Evolutionary conservation across 2,888 invertebrate species (phyloP).

Genomic region (Ptychoptera contaminata): DNA sequence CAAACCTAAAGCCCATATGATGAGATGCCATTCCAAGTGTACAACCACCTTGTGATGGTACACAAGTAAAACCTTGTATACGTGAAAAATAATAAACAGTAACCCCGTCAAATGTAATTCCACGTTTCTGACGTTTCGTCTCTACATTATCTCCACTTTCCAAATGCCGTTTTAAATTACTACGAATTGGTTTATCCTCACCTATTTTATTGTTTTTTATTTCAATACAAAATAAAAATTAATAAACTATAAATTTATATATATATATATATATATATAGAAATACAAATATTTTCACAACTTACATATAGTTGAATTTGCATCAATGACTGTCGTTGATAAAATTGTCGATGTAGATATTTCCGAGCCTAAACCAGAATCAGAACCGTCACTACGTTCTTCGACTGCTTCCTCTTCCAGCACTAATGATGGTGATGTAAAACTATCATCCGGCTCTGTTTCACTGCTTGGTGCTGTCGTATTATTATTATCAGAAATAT

Average conservation of each 20-base stretch:
- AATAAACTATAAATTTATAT: too few relatives aligned
- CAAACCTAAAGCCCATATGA: constrained; percentile 24
- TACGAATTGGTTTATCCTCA: constrained; percentile 28
- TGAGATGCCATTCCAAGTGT: constrained; percentile 83
- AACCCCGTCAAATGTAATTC: constrained; percentile 79
- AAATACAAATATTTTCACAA: too few relatives aligned
- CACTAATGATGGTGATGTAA: background rate
- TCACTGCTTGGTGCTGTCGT: constrained; percentile 4
- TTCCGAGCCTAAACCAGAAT: constrained; percentile 70
- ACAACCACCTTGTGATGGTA: constrained; percentile 79
- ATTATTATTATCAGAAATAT: background rate
- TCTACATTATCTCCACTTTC: constrained; percentile 24
- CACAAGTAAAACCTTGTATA: constrained; percentile 81
- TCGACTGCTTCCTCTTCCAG: constrained; percentile 15
- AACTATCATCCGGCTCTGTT: constrained; percentile 4
- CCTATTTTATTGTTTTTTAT: too few relatives aligned
- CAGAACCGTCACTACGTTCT: constrained; percentile 65
- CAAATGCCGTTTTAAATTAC: constrained; percentile 49
- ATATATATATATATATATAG: too few relatives aligned
- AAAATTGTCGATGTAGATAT: constrained; percentile 26
- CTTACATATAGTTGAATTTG: background rate
- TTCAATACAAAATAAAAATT: too few relatives aligned
- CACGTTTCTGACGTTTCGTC: constrained; percentile 54
- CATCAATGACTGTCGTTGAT: constrained; percentile 2
- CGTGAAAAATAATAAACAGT: constrained; percentile 92